Conservation (phyloP, 2,888 invertebrate species). For the Drosophila mayaguana region DNA sequence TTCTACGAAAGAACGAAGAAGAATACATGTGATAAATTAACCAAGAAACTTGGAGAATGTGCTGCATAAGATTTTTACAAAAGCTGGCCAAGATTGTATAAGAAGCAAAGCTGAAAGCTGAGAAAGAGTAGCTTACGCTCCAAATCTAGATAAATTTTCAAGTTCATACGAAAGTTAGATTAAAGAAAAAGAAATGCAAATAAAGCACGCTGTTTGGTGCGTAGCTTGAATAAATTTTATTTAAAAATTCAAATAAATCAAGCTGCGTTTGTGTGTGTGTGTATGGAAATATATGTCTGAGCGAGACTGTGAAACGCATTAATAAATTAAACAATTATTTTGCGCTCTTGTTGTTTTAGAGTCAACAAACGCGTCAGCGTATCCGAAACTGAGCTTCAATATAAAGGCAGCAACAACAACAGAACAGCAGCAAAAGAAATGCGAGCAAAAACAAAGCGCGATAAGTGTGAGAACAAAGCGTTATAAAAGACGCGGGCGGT, state of each 20-base stretch:
- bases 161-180: constrained; percentile 47
- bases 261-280: constrained; percentile 4
- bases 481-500: constrained; percentile 64
- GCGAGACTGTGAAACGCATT: constrained; percentile 39
- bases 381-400: constrained; percentile 66
- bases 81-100: background rate
- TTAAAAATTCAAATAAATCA: constrained; percentile 59
- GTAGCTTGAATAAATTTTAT: constrained; percentile 38
- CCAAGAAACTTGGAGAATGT: constrained; percentile 27
- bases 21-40: constrained; percentile 22
- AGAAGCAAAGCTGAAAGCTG: background rate
- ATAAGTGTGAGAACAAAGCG: constrained; percentile 67
- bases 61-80: constrained; percentile 14
- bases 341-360: constrained; percentile 41
- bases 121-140: background rate
- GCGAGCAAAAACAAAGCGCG: constrained; percentile 71
- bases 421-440: constrained; percentile 41
- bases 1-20: constrained; percentile 27
- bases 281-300: constrained; percentile 4
- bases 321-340: constrained; percentile 64
- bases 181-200: constrained; percentile 20
- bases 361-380: constrained; percentile 60
- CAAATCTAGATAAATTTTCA: constrained; percentile 21
- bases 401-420: constrained; percentile 10
- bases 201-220: constrained; percentile 14